A percentile compares a stretch with the other conserved stretches of the same genome.
phyloP scores from a whole-genome alignment of 2,888 invertebrate genomes.

The Rhyacophila evoluta region DNA sequence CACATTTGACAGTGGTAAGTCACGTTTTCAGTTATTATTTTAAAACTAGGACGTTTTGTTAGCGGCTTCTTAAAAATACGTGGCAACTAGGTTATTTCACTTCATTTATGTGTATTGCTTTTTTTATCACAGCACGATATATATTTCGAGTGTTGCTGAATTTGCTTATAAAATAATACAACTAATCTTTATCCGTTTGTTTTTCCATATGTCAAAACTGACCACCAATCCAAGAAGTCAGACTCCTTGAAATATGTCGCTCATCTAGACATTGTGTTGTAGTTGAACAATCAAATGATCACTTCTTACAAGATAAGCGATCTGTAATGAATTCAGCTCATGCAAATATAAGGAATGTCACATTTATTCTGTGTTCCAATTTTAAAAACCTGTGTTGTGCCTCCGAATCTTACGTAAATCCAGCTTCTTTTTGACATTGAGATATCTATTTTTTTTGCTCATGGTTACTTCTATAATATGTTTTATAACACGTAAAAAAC shows the following conservation, averaged over 20 bases:
- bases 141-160: background rate
- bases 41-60: constrained; percentile 46
- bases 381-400: background rate
- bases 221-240: no score
- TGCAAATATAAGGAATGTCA: no score
- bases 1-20: constrained; percentile 80
- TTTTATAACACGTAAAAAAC: no score
- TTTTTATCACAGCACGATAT: constrained; percentile 8
- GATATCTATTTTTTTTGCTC: no score
- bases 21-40: constrained; percentile 57
- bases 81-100: constrained; percentile 62
- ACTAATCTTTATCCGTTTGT: background rate
- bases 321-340: no score
- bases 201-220: constrained; percentile 7
- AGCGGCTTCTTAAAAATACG: constrained; percentile 59
- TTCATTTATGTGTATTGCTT: background rate
- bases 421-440: background rate
- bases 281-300: no score
- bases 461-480: no score
- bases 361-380: background rate
- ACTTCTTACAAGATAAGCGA: no score
- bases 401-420: background rate
- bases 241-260: no score
- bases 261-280: no score
- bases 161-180: background rate